Base-by-base conservation (phyloP, 1,140 invertebrate species). In the Eupristina koningsbergeri region DNA sequence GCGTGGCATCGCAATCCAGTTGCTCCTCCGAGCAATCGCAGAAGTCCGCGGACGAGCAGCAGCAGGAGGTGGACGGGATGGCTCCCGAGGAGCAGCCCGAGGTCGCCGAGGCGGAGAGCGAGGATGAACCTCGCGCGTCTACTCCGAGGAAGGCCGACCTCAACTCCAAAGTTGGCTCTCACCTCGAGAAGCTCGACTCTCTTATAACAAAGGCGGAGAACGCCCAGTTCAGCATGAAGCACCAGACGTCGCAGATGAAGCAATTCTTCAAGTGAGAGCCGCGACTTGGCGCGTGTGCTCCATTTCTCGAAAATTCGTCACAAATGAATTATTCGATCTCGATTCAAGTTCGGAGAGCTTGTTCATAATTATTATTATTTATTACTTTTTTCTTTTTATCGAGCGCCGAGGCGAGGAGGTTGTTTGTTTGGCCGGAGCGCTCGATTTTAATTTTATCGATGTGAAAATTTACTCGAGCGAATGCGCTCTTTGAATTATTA, bases 201-300 rank as follows among this genome's bases (percentile, higher is more conserved):
- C 86, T 96, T 84, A 93, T 96, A 22, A 90, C 91, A 15, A 95
- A 95, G 88, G 95, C 95, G 13, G 95, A 96, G 73, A 93, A 93
- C 73, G 95, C 95, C 22, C 93, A 96, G 85, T 90, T 93, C 39
- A 94, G 95, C 64, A 94, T 96, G 94, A 89, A 93, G 11, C 92
- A 94, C 86, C 95, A 96, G 88, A 95, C 94, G n/a, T 95, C 95
- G 88, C 94, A 96, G 89, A 96, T 96, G 94, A 94, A 84, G 41
- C 58, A 73, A 53, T 82, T 83, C 73, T 74, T 81, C 58, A 78
- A 84, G 67, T 84, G 71, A 84, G n/a, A 13, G 2, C 22, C 9
- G 53, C 1, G 5, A 58, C 22, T 26, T 9, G 13, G 9, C 22
- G 26, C 9, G 19, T 13, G 26, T 26, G 22, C 6, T 58, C 6